A percentile compares a stretch with the other conserved stretches of the same genome.
These are phyloP conservation scores for Epinephelus lanceolatus DNA, from an alignment of 2,113 vertebrate species.

Conservation along the genomic window DNA sequence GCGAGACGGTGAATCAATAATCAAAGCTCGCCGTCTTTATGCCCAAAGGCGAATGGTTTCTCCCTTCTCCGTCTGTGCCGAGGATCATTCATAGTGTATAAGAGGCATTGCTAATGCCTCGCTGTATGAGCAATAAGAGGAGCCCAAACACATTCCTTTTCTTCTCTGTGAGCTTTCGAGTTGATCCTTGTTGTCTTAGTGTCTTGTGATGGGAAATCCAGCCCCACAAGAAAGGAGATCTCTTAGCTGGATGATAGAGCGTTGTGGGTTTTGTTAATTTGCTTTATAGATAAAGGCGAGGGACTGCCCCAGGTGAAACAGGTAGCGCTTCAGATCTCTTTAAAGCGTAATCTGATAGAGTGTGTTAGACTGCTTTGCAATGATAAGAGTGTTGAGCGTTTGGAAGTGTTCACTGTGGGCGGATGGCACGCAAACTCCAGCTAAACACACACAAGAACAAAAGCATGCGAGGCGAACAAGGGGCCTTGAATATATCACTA, in stretches of 20 bases:
- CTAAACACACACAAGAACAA: constrained; percentile 22
- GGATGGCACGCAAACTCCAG: constrained; percentile 29
- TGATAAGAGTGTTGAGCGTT: constrained; percentile 31
- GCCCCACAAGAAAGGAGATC: constrained; percentile 47
- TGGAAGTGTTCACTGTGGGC: constrained; percentile 33
- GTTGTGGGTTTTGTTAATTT: constrained; percentile 71
- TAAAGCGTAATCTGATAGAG: constrained; percentile 55
- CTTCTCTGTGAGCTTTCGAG: constrained; percentile 48
- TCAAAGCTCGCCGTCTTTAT: constrained; percentile 77
- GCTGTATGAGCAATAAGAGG: constrained; percentile 57
- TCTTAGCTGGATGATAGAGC: constrained; percentile 47
- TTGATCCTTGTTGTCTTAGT: constrained; percentile 61
- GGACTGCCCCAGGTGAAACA: constrained; percentile 66
- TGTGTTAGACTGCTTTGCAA: constrained; percentile 40
- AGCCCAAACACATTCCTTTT: constrained; percentile 50
- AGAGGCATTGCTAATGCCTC: constrained; percentile 77
- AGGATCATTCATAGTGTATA: constrained; percentile 76
- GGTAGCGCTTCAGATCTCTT: constrained; percentile 70
- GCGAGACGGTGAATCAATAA: constrained; percentile 81
- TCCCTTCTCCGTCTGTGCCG: constrained; percentile 58
- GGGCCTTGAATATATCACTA: constrained; percentile 62
- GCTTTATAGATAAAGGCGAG: constrained; percentile 56
- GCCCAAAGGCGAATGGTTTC: constrained; percentile 76
- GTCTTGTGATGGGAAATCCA: constrained; percentile 56
- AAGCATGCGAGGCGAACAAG: constrained; percentile 10